phyloP scores from a whole-genome alignment of 1,140 invertebrate species.

The Cyclina sinensis region DNA sequence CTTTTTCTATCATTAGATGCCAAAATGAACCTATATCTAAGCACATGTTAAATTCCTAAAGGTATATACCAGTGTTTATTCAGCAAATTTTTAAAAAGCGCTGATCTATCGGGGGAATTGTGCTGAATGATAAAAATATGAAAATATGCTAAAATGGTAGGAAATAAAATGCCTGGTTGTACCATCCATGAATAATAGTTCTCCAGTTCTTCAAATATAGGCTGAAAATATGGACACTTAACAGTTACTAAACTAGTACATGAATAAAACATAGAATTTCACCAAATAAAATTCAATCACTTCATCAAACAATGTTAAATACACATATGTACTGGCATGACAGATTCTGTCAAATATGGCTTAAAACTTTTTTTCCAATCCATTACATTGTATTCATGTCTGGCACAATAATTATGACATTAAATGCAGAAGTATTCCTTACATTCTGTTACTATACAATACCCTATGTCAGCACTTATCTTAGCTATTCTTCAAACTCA shows the following conservation, averaged over 20 bases:
- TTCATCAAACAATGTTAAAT: neutral
- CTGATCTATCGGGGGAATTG: neutral
- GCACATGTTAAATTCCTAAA: too few species aligned
- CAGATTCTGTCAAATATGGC: too few species aligned
- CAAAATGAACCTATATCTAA: too few species aligned
- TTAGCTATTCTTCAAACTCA: too few species aligned
- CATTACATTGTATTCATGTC: too few species aligned
- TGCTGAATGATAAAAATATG: neutral
- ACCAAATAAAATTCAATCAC: neutral
- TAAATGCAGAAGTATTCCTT: too few species aligned
- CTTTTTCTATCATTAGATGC: too few species aligned
- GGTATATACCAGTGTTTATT: too few species aligned
- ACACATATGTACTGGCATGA: neutral
- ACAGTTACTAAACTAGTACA: neutral
- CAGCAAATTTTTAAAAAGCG: neutral
- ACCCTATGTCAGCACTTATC: too few species aligned
- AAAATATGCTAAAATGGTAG: neutral
- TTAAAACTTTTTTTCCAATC: too few species aligned
- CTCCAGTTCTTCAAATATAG: constrained; percentile 15
- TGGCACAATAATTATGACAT: too few species aligned
- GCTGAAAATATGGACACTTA: neutral
- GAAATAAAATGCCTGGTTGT: neutral
- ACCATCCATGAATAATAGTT: constrained; percentile 67
- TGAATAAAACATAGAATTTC: neutral
- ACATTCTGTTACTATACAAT: too few species aligned